Percentiles rank a stretch among this genome's conserved stretches.
These are phyloP conservation scores for Orthonevra nobilis DNA, from an alignment of 2,888 invertebrate genomes.

Conservation along the genomic window DNA sequence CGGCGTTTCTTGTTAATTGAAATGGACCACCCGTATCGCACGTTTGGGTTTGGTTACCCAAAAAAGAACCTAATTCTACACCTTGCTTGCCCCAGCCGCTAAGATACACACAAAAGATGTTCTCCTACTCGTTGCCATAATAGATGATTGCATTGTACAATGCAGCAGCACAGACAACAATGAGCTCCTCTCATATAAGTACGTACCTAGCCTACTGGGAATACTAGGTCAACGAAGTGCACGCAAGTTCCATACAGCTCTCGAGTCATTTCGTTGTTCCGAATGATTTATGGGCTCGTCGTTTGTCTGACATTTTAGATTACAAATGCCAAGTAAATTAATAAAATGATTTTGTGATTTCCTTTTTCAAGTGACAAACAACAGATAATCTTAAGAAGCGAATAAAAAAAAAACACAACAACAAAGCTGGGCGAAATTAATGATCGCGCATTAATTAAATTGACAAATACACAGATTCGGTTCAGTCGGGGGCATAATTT, in stretches of 20 bases:
- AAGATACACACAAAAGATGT: too few relatives aligned
- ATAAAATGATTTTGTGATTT: constrained; percentile 56
- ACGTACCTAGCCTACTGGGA: constrained; percentile 5
- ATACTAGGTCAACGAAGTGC: constrained; percentile 36
- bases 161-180: too few relatives aligned
- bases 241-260: constrained; percentile 11
- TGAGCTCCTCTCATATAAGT: too few relatives aligned
- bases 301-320: constrained; percentile 44
- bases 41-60: constrained; percentile 7
- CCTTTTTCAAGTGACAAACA: constrained; percentile 59
- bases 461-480: constrained; percentile 64
- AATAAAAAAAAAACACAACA: constrained; percentile 29
- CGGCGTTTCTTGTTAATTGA: too few relatives aligned
- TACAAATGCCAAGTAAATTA: constrained; percentile 49
- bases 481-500: constrained; percentile 43
- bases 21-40: constrained; percentile 39
- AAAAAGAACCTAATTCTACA: constrained; percentile 25
- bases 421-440: constrained; percentile 28
- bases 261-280: neutral
- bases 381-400: constrained; percentile 53
- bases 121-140: too few relatives aligned
- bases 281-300: constrained; percentile 31
- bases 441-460: constrained; percentile 61
- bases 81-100: constrained; percentile 11
- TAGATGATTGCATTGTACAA: too few relatives aligned